Evolutionary conservation across 2,888 invertebrate species (phyloP).

Genomic region (Drosophila maculinotata): DNA sequence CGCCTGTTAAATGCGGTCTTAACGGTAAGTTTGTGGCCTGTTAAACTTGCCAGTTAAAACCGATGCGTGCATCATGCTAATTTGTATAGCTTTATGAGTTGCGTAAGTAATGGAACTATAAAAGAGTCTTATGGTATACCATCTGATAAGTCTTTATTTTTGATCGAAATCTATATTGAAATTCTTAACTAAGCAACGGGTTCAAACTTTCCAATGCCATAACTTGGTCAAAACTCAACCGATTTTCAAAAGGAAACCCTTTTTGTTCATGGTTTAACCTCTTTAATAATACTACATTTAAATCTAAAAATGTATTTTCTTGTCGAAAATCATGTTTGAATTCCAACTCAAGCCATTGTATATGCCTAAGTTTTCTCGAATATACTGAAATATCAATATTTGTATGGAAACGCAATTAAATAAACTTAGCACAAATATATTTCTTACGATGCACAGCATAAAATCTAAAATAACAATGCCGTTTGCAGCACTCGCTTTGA

Average conservation of each 20-base stretch:
- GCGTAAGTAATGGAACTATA: background rate
- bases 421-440: background rate
- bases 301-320: too few relatives aligned
- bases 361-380: too few relatives aligned
- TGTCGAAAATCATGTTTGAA: too few relatives aligned
- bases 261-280: too few relatives aligned
- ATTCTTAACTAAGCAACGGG: too few relatives aligned
- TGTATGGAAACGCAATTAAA: background rate
- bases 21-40: constrained; percentile 16
- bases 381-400: background rate
- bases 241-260: too few relatives aligned
- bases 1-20: constrained; percentile 34
- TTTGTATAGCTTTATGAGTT: background rate
- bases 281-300: too few relatives aligned
- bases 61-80: constrained; percentile 9
- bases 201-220: too few relatives aligned
- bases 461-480: background rate
- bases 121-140: background rate
- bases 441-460: background rate
- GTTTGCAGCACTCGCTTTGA: background rate
- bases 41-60: constrained; percentile 9
- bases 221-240: too few relatives aligned
- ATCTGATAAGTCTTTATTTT: too few relatives aligned
- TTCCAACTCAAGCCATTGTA: too few relatives aligned
- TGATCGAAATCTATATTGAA: too few relatives aligned